Conservation (phyloP, 2,888 invertebrate species). For the Xestobium rufovillosum region DNA sequence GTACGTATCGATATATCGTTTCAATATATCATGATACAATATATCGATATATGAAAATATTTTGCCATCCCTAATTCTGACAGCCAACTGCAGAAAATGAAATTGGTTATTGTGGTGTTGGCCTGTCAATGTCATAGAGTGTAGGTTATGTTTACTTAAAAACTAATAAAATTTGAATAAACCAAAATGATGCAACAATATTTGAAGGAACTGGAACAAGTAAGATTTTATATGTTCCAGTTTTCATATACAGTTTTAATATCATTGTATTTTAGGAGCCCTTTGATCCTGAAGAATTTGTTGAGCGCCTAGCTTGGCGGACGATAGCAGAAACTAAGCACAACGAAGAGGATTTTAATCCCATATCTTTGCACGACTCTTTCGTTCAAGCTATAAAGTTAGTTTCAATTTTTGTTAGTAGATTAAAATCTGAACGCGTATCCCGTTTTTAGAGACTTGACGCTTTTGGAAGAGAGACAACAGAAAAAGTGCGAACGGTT, state of each 20-base stretch:
- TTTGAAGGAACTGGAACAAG: slow-evolving; percentile 80
- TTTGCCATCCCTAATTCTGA: too few relatives aligned
- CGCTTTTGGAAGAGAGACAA: slow-evolving; percentile 75
- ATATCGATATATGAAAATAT: too few relatives aligned
- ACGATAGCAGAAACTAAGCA: slow-evolving; percentile 64
- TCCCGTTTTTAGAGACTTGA: slow-evolving; percentile 44
- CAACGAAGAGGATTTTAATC: slow-evolving; percentile 71
- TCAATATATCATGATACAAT: too few relatives aligned
- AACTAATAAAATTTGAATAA: slow-evolving; percentile 3
- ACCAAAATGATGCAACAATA: slow-evolving; percentile 79
- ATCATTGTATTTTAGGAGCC: slow-evolving; percentile 64
- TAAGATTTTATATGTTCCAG: slow-evolving; percentile 44
- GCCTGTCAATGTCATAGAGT: too few relatives aligned
- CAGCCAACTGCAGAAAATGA: too few relatives aligned
- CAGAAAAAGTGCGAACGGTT: slow-evolving; percentile 78
- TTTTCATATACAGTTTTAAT: slow-evolving; percentile 6
- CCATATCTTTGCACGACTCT: slow-evolving; percentile 79
- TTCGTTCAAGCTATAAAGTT: slow-evolving; percentile 89
- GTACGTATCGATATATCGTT: too few relatives aligned
- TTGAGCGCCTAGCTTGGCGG: slow-evolving; percentile 92
- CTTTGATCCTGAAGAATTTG: slow-evolving; percentile 95
- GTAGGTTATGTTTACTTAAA: too few relatives aligned
- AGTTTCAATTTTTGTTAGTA: slow-evolving; percentile 15
- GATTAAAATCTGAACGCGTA: slow-evolving; percentile 4
- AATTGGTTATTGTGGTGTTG: too few relatives aligned